These are phyloP conservation scores for Falco berigora DNA, from an alignment of 2,797 vertebrate species.

Conservation along the genomic window DNA sequence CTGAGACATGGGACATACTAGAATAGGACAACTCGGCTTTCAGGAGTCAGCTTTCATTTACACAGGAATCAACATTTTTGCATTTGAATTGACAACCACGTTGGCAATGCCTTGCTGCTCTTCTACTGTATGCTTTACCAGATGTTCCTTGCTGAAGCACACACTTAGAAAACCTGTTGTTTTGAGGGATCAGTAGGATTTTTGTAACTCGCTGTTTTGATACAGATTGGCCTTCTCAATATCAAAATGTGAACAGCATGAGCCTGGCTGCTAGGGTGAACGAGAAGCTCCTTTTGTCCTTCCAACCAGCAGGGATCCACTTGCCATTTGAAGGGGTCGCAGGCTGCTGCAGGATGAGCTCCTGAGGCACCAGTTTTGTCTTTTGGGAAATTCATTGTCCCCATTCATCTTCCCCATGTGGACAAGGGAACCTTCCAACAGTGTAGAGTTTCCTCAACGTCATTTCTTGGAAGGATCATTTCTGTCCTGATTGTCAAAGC, in stretches of 20 bases:
- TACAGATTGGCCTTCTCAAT: background rate
- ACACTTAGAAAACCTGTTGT: background rate
- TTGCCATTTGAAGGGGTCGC: background rate
- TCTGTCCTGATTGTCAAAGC: background rate
- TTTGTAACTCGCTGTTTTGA: background rate
- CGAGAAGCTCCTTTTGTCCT: background rate
- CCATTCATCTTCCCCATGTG: background rate
- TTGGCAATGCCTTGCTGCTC: background rate
- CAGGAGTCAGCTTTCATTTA: background rate
- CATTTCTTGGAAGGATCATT: background rate
- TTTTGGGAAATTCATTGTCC: background rate
- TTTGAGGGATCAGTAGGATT: background rate
- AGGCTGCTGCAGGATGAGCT: background rate
- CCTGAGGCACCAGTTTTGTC: background rate
- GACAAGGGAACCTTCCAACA: background rate
- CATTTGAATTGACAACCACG: background rate
- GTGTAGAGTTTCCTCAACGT: accelerated
- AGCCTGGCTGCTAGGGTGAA: background rate
- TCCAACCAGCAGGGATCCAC: background rate
- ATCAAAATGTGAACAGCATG: background rate
- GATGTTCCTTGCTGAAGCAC: background rate
- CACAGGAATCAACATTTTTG: background rate
- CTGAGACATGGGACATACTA: background rate
- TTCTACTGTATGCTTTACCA: background rate
- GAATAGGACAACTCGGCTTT: background rate